Percentiles rank a stretch among this genome's conserved stretches.
Conservation (phyloP, 2,888 invertebrate genomes). For the Metallyticus violacea region DNA sequence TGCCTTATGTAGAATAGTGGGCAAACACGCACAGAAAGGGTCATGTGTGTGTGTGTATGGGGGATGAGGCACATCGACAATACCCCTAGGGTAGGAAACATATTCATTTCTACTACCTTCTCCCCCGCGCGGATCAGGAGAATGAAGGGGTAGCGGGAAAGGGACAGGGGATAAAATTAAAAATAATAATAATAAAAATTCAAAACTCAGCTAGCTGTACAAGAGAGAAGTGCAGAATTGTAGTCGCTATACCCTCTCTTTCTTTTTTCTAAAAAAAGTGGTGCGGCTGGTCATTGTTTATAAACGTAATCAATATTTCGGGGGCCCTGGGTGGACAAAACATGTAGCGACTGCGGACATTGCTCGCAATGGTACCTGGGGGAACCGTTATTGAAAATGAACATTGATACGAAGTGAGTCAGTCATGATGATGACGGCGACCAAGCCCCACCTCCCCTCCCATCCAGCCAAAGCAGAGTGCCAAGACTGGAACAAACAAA, state of each 20-base stretch:
- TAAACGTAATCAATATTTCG: conserved; percentile 30
- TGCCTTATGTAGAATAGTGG: conserved; percentile 19
- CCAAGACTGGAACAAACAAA: background rate
- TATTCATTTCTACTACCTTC: conserved; percentile 20
- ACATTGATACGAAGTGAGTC: conserved; percentile 40
- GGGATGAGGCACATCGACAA: conserved; percentile 18
- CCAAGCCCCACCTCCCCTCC: conserved; percentile 33
- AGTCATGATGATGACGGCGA: conserved; percentile 36
- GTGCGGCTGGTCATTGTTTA: conserved; percentile 28
- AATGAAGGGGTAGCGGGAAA: background rate
- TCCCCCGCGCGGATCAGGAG: background rate
- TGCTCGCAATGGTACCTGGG: conserved; percentile 41
- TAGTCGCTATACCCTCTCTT: background rate
- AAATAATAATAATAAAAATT: conserved; percentile 17
- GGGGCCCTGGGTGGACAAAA: conserved; percentile 8
- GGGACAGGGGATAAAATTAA: conserved; percentile 5
- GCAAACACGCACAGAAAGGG: conserved; percentile 11
- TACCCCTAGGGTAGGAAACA: conserved; percentile 22
- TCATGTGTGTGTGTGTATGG: background rate
- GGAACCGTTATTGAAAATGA: conserved; percentile 51
- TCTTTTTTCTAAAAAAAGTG: conserved; percentile 5
- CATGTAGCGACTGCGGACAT: conserved; percentile 24
- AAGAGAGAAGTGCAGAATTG: background rate
- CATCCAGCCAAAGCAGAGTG: conserved; percentile 29
- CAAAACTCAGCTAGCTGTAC: background rate